phyloP scores from a whole-genome alignment of 1,140 invertebrate species.

The Wasmannia auropunctata region DNA sequence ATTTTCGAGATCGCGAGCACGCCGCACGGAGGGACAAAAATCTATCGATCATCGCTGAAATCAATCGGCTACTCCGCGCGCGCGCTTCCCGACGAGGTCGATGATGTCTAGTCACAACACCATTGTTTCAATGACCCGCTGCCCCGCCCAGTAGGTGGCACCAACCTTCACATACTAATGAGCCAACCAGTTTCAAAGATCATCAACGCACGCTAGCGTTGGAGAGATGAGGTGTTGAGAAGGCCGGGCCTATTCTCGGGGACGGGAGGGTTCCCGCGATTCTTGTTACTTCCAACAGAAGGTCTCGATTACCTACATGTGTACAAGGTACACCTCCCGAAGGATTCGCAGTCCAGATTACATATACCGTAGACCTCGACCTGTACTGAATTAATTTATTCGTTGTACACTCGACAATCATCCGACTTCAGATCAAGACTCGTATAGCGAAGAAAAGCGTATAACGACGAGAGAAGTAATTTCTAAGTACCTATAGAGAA shows the following conservation, averaged over 20 bases:
- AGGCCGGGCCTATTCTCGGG: conserved; percentile 46
- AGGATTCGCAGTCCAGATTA: neutral
- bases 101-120: conserved; percentile 77
- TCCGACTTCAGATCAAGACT: neutral
- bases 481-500: neutral
- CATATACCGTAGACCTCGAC: neutral
- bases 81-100: conserved; percentile 47
- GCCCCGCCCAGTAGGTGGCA: conserved; percentile 77
- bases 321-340: neutral
- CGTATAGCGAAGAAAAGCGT: neutral
- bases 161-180: conserved; percentile 75
- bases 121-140: conserved; percentile 77
- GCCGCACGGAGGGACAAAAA: neutral
- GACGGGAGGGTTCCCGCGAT: neutral
- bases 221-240: conserved; percentile 69
- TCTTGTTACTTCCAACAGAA: conserved; percentile 35
- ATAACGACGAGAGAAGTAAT: neutral
- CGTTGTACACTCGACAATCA: neutral
- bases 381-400: neutral
- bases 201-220: conserved; percentile 69
- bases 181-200: conserved; percentile 73
- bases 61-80: conserved; percentile 65
- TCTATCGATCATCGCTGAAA: conserved; percentile 73
- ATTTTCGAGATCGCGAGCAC: conserved; percentile 49
- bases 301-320: neutral